Percentiles rank a stretch among this genome's conserved stretches.
These are phyloP conservation scores for Meteorus cinctellus DNA, from an alignment of 2,888 invertebrate species.

Conservation along the genomic window DNA sequence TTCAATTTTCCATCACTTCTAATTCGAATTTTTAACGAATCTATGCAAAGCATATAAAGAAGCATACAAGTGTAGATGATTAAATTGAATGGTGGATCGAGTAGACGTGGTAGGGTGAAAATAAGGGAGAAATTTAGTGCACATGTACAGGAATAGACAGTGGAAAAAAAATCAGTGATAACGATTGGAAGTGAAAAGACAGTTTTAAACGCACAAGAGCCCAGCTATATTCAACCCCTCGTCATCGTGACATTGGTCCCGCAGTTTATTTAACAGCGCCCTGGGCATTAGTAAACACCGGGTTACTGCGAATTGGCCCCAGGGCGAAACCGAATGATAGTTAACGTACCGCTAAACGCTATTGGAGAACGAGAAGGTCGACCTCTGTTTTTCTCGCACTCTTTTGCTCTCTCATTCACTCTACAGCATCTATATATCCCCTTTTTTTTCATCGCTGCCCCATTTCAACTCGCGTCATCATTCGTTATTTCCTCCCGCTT, in stretches of 20 bases:
- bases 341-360: constrained; percentile 73
- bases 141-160: neutral
- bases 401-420: constrained; percentile 30
- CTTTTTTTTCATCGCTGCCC: constrained; percentile 24
- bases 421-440: constrained; percentile 5
- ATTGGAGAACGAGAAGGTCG: constrained; percentile 66
- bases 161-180: constrained; percentile 20
- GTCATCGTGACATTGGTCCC: constrained; percentile 55
- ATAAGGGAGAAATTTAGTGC: neutral
- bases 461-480: constrained; percentile 14
- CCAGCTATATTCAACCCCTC: constrained; percentile 32
- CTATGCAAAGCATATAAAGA: neutral
- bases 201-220: constrained; percentile 42
- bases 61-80: neutral
- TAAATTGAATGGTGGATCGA: neutral
- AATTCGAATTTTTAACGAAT: constrained; percentile 18
- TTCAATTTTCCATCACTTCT: constrained; percentile 22
- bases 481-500: constrained; percentile 8
- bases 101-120: neutral
- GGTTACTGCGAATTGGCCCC: constrained; percentile 72
- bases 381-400: constrained; percentile 13
- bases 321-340: constrained; percentile 71
- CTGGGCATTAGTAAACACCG: constrained; percentile 73
- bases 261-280: constrained; percentile 72
- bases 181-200: constrained; percentile 42